These are phyloP conservation scores for Tribolium castaneum DNA, from an alignment of 1,140 invertebrate genomes.

Conservation along the genomic window DNA sequence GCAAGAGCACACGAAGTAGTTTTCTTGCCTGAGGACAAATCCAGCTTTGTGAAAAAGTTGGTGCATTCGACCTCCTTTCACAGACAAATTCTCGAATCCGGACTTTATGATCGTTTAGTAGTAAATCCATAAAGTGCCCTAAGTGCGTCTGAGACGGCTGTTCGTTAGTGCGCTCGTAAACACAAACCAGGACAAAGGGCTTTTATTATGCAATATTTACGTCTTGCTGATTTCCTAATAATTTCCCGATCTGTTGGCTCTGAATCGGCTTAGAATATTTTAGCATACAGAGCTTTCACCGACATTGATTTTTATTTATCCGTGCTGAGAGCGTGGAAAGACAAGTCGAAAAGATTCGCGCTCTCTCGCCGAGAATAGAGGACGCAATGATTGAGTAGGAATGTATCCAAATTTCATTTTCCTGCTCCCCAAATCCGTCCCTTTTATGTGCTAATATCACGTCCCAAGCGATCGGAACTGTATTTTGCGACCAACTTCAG, in stretches of 20 bases:
- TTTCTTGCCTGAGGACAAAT: not conserved
- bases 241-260: constrained; percentile 13
- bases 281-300: constrained; percentile 3
- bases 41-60: not conserved
- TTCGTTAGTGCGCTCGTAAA: constrained; percentile 18
- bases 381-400: constrained; percentile 25
- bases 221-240: constrained; percentile 20
- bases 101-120: constrained; percentile 13
- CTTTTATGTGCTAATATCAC: constrained; percentile 22
- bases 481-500: not conserved
- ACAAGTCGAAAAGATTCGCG: constrained; percentile 7
- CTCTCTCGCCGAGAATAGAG: not conserved
- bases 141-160: constrained; percentile 15
- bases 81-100: constrained; percentile 19
- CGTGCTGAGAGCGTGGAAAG: constrained; percentile 6
- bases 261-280: constrained; percentile 26
- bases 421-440: not conserved
- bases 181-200: constrained; percentile 2
- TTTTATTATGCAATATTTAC: constrained; percentile 35
- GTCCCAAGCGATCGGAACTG: constrained; percentile 2
- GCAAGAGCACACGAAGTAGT: not conserved
- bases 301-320: constrained; percentile 23
- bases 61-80: not conserved
- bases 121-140: constrained; percentile 9
- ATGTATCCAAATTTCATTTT: constrained; percentile 20